These are phyloP conservation scores for Antechinus stuartii DNA, from an alignment of 2,113 vertebrate genomes.

Conservation along the genomic window DNA sequence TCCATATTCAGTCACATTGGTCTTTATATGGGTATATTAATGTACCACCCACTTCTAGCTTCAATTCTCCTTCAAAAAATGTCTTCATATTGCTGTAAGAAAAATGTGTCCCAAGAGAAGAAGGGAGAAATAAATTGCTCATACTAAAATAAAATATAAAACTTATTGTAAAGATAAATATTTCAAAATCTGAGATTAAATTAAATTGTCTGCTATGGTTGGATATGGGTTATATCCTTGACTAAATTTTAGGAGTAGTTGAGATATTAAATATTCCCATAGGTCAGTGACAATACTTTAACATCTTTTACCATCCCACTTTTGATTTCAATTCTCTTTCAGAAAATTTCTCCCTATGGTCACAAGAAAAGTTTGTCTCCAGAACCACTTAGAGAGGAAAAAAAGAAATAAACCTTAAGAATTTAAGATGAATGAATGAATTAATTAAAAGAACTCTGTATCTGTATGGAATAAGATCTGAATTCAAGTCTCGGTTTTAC, in stretches of 20 bases:
- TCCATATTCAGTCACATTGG: slow-evolving; percentile 48
- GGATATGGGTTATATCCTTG: not conserved
- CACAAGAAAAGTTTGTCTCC: not conserved
- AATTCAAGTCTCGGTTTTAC: not conserved
- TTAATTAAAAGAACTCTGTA: slow-evolving; percentile 19
- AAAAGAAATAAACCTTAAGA: not conserved
- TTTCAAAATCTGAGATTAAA: not conserved
- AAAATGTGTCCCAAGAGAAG: not conserved
- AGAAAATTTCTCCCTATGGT: not conserved
- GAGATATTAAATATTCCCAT: slow-evolving; percentile 20
- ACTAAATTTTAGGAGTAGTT: slow-evolving; percentile 6
- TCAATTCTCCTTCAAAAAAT: not conserved
- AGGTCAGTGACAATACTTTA: not conserved
- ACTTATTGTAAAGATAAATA: slow-evolving; percentile 12
- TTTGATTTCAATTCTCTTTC: slow-evolving; percentile 3
- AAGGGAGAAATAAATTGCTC: not conserved
- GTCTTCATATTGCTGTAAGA: not conserved
- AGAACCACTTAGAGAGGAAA: not conserved
- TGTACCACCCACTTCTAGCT: not conserved
- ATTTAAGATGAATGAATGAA: slow-evolving; percentile 31
- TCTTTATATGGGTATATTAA: slow-evolving; percentile 50
- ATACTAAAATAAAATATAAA: slow-evolving; percentile 35
- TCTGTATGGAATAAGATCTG: not conserved
- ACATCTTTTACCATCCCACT: slow-evolving; percentile 37
- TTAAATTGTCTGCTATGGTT: not conserved